A percentile compares a stretch with the other conserved stretches of the same genome.
These are phyloP conservation scores for Pterostichus niger DNA, from an alignment of 2,888 invertebrate genomes.

Conservation along the genomic window DNA sequence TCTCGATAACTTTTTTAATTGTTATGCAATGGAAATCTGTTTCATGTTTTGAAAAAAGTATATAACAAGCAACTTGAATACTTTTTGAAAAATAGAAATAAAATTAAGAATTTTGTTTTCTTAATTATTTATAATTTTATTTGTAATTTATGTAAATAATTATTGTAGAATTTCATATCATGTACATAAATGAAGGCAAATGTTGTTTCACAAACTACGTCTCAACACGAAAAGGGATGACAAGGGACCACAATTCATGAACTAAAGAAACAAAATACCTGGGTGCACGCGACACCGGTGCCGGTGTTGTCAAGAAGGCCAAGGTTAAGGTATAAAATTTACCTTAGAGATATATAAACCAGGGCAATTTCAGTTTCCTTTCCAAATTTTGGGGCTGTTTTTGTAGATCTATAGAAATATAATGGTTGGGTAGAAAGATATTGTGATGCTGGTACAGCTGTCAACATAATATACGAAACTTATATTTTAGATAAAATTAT, in stretches of 20 bases:
- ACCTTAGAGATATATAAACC: conserved; percentile 8
- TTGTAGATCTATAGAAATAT: conserved; percentile 7
- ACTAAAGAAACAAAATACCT: conserved; percentile 2
- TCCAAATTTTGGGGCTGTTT: conserved; percentile 4
- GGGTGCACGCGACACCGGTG: conserved; percentile 8
- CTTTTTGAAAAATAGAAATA: too few relatives aligned
- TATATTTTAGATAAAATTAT: too few relatives aligned
- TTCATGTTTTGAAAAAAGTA: too few relatives aligned
- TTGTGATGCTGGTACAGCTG: not conserved
- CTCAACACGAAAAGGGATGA: too few relatives aligned
- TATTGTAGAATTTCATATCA: not conserved
- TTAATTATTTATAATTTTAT: too few relatives aligned
- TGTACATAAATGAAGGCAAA: not conserved
- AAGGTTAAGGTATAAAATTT: conserved; percentile 31
- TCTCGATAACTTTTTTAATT: too few relatives aligned
- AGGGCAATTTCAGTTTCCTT: conserved; percentile 21
- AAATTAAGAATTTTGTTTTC: too few relatives aligned
- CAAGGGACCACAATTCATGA: not conserved
- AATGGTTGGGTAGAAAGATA: not conserved
- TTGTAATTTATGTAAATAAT: not conserved
- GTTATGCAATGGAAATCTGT: too few relatives aligned
- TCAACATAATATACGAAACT: conserved; percentile 1
- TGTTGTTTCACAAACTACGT: not conserved
- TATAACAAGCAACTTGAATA: too few relatives aligned
- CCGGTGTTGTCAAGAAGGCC: conserved; percentile 21